These are phyloP conservation scores for Zophobas atratus DNA, from an alignment of 1,140 invertebrate genomes.

Conservation along the genomic window DNA sequence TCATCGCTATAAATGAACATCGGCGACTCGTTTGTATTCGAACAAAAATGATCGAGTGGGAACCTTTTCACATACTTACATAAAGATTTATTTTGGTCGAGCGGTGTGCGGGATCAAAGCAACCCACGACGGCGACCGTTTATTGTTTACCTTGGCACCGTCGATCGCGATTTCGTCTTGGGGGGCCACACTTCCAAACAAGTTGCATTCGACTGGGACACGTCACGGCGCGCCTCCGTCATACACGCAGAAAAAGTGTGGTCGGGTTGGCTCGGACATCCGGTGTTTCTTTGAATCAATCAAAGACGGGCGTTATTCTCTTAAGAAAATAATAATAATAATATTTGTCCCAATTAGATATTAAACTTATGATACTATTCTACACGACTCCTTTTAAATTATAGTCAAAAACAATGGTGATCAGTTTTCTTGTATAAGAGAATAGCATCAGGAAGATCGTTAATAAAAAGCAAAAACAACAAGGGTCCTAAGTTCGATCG, in stretches of 20 bases:
- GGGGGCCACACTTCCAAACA: constrained; percentile 14
- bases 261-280: neutral
- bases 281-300: no score
- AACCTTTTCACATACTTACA: neutral
- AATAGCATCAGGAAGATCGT: no score
- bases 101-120: constrained; percentile 8
- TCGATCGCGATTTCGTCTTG: constrained; percentile 7
- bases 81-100: constrained; percentile 13
- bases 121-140: constrained; percentile 10
- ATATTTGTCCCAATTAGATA: no score
- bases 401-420: no score
- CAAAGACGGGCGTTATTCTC: no score
- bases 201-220: constrained; percentile 2
- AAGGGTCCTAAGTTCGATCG: no score
- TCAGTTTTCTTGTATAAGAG: no score
- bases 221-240: neutral
- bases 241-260: neutral
- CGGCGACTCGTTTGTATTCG: neutral
- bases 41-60: constrained; percentile 11
- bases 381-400: no score
- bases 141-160: constrained; percentile 13
- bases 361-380: no score
- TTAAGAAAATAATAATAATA: no score
- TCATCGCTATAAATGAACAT: constrained; percentile 1
- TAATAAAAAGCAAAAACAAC: no score